phyloP scores from a whole-genome alignment of 2,888 invertebrate genomes.

The Apantesis nais region DNA sequence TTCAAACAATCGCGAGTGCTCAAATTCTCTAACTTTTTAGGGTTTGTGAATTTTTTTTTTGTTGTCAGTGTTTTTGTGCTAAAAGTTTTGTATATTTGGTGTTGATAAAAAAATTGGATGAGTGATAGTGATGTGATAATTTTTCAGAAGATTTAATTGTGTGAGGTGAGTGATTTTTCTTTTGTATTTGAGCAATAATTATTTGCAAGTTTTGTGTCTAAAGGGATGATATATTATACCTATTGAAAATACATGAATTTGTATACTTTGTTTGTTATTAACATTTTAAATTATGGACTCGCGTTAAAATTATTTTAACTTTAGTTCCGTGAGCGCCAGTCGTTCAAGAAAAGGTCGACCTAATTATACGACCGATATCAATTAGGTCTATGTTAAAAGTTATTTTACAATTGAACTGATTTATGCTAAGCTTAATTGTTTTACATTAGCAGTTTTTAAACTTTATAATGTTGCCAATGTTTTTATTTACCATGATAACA shows the following conservation, averaged over 20 bases:
- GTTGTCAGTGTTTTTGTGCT: conserved; percentile 28
- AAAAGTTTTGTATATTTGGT: conserved; percentile 21
- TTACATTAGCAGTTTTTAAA: too few relatives aligned
- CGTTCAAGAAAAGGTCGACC: conserved; percentile 1
- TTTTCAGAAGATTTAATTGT: neutral
- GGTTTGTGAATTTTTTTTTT: conserved; percentile 8
- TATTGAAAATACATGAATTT: neutral
- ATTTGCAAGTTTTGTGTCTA: neutral
- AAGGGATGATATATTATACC: neutral
- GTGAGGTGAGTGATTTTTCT: neutral
- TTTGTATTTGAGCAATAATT: neutral
- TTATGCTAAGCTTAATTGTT: neutral
- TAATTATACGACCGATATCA: neutral
- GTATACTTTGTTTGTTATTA: neutral
- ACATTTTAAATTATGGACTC: neutral
- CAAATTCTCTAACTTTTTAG: conserved; percentile 5
- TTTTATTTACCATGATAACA: too few relatives aligned
- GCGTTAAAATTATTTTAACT: neutral
- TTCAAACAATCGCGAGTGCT: conserved; percentile 6
- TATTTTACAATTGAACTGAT: neutral
- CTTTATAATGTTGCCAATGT: too few relatives aligned
- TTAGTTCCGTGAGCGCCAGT: conserved; percentile 4
- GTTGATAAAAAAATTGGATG: conserved; percentile 10
- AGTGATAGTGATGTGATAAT: conserved; percentile 4
- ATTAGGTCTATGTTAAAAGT: neutral